Conservation (phyloP, 2,888 invertebrate genomes). For the Tuta absoluta region DNA sequence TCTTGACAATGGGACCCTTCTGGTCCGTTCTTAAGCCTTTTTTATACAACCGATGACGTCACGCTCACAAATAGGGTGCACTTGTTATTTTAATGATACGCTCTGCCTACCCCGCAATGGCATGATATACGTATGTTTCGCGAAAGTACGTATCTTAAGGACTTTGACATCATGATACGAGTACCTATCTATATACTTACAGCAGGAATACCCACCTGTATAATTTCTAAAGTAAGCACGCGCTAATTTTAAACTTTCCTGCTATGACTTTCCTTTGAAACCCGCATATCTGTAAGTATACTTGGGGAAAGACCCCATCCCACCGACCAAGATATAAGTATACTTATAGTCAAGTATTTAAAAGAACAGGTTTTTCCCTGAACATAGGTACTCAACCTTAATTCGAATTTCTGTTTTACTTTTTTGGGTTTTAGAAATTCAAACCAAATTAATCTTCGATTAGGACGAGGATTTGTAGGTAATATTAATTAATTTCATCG, state of each 20-base stretch:
- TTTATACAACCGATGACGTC: background rate
- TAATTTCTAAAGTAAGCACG: background rate
- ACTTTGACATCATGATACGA: too few relatives aligned
- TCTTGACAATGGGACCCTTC: background rate
- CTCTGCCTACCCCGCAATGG: too few relatives aligned
- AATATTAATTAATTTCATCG: background rate
- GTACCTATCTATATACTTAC: too few relatives aligned
- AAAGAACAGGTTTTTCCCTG: background rate
- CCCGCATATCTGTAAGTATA: background rate
- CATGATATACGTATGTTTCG: too few relatives aligned
- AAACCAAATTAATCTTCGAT: conserved; percentile 7
- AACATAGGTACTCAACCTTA: background rate
- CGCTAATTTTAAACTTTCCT: background rate
- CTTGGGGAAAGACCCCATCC: conserved; percentile 8
- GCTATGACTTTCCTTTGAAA: background rate
- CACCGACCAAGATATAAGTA: background rate
- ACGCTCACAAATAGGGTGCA: background rate
- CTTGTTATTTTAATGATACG: background rate
- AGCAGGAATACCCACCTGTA: background rate
- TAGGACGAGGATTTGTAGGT: background rate
- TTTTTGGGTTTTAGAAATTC: background rate
- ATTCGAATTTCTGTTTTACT: background rate
- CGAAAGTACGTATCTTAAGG: too few relatives aligned
- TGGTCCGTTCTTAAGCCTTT: background rate
- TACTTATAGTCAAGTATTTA: background rate